Evolutionary conservation across 2,797 vertebrate genomes (phyloP).

Genomic region (Pagetopsis macropterus): DNA sequence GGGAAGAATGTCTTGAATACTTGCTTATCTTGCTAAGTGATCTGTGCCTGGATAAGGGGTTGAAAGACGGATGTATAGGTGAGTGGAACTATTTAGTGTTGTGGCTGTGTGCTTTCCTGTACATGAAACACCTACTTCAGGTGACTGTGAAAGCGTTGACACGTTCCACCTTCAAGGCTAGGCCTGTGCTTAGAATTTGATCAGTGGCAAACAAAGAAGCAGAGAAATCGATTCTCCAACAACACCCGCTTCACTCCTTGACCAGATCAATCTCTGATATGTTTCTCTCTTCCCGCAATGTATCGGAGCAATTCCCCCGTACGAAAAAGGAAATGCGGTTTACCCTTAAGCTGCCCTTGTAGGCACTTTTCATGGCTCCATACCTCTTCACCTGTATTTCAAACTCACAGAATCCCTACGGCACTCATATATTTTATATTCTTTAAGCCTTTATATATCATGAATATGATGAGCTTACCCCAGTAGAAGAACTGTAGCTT

Average conservation of each 20-base stretch:
- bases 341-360: slow-evolving; percentile 38
- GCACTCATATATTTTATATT: not conserved
- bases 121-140: slow-evolving; percentile 12
- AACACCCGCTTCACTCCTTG: slow-evolving; percentile 53
- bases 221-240: slow-evolving; percentile 64
- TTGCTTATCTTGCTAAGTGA: not conserved
- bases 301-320: slow-evolving; percentile 61
- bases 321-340: slow-evolving; percentile 51
- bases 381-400: slow-evolving; percentile 6
- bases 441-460: slow-evolving; percentile 8
- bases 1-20: not conserved
- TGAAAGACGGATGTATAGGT: slow-evolving; percentile 12
- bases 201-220: slow-evolving; percentile 48
- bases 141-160: slow-evolving; percentile 27
- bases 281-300: slow-evolving; percentile 51
- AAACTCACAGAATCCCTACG: slow-evolving; percentile 11
- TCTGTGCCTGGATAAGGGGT: not conserved
- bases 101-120: not conserved
- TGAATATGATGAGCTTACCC: slow-evolving; percentile 17
- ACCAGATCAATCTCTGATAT: slow-evolving; percentile 67
- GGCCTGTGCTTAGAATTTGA: slow-evolving; percentile 26
- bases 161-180: slow-evolving; percentile 15
- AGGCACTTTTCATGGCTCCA: not conserved
- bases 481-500: slow-evolving; percentile 1
- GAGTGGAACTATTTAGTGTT: slow-evolving; percentile 17